A percentile compares a stretch with the other conserved stretches of the same genome.
Conservation (phyloP, 2,888 invertebrate species). For the Chrysolina americana region DNA sequence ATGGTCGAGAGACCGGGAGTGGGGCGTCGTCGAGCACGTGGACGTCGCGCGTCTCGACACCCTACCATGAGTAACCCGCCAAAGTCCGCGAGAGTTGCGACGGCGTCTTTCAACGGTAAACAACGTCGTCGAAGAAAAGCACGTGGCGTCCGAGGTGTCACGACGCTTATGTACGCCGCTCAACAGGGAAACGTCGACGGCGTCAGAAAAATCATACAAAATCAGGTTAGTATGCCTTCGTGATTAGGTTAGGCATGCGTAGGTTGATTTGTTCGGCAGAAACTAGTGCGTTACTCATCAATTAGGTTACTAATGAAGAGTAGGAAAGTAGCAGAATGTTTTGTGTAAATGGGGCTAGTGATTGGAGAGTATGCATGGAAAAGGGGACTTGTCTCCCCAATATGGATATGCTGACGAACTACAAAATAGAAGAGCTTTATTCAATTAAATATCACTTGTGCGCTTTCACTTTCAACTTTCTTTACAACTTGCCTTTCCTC, state of each 20-base stretch:
- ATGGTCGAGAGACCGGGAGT: conserved; percentile 37
- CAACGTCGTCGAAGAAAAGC: conserved; percentile 48
- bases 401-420: no score
- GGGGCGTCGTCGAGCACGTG: conserved; percentile 35
- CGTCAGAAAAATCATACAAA: conserved; percentile 82
- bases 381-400: no score
- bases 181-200: conserved; percentile 88
- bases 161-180: conserved; percentile 92
- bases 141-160: conserved; percentile 79
- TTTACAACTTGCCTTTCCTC: no score
- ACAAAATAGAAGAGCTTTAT: no score
- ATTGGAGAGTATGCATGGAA: no score
- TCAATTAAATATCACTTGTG: no score
- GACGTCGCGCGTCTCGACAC: conserved; percentile 37
- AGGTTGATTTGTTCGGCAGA: no score
- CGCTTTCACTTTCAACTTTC: no score
- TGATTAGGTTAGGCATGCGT: conserved; percentile 11
- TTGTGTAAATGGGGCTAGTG: no score
- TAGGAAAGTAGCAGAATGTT: no score
- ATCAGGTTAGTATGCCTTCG: conserved; percentile 76
- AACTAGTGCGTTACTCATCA: no score
- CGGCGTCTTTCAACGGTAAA: conserved; percentile 42
- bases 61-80: conserved; percentile 38
- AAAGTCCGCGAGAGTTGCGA: conserved; percentile 26
- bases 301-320: no score